Evolutionary conservation across 2,113 vertebrate genomes (phyloP).

Genomic region (Ptilonorhynchus violaceus): DNA sequence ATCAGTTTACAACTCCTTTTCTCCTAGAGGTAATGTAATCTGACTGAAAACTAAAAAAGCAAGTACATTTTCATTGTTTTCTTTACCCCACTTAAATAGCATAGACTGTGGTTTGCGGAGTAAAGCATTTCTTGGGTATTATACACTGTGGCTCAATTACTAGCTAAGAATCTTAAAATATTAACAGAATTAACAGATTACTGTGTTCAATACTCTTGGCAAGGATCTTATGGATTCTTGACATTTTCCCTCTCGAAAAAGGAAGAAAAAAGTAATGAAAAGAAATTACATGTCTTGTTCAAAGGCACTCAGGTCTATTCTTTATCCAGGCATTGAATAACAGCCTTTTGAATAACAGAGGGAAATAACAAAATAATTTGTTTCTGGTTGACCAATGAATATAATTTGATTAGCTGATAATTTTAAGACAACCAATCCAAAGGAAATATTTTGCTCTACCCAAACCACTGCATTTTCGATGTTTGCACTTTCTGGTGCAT

Average conservation of each 20-base stretch:
- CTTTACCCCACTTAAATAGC: not conserved
- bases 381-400: not conserved
- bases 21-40: not conserved
- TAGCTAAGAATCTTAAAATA: not conserved
- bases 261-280: not conserved
- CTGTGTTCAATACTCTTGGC: not conserved
- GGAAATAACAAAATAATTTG: not conserved
- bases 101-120: not conserved
- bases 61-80: not conserved
- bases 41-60: not conserved
- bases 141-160: rapidly evolving
- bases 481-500: not conserved
- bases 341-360: not conserved
- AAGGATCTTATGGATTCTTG: not conserved
- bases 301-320: not conserved
- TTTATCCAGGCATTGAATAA: not conserved
- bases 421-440: not conserved
- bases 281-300: not conserved
- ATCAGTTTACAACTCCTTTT: not conserved
- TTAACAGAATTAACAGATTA: not conserved
- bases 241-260: not conserved
- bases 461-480: not conserved
- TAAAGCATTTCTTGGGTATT: not conserved
- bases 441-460: not conserved
- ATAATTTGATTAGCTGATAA: not conserved